Conservation (phyloP, 2,888 invertebrate genomes). For the Eustalomyia histrio region DNA sequence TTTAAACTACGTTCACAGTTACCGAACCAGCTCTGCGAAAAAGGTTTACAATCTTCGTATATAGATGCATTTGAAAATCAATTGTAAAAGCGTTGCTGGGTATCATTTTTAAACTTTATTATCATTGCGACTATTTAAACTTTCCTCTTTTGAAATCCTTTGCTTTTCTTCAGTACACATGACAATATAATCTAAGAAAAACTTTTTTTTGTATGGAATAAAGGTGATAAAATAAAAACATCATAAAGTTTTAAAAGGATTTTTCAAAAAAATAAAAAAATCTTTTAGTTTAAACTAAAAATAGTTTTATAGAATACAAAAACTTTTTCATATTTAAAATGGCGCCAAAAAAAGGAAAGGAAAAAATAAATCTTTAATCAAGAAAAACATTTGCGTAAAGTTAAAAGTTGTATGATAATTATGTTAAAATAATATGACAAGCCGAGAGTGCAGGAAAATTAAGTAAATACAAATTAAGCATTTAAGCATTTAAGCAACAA, state of each 20-base stretch:
- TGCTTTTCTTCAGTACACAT: constrained; percentile 19
- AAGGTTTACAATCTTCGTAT: too few relatives aligned
- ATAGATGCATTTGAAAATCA: too few relatives aligned
- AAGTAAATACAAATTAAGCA: constrained; percentile 44
- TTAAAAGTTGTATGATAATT: constrained; percentile 19
- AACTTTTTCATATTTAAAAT: constrained; percentile 18
- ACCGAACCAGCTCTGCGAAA: too few relatives aligned
- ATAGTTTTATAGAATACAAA: background rate
- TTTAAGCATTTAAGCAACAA: constrained; percentile 33
- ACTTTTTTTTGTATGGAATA: constrained; percentile 14
- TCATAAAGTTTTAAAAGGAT: constrained; percentile 27
- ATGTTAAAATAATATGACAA: background rate
- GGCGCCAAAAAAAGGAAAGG: background rate
- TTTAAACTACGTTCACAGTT: too few relatives aligned
- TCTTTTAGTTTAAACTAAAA: background rate
- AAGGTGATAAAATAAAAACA: constrained; percentile 32
- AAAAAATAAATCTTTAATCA: constrained; percentile 29
- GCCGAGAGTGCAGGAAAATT: background rate
- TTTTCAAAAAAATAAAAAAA: background rate
- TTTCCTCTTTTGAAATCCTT: constrained; percentile 30
- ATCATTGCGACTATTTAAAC: constrained; percentile 46
- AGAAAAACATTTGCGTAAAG: constrained; percentile 24
- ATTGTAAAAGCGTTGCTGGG: too few relatives aligned
- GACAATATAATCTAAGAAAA: constrained; percentile 26
- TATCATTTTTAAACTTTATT: constrained; percentile 28